Evolutionary conservation across 2,888 invertebrate species (phyloP), one percentile per base, ranked within the genome.

Genomic region (Drepanosiphum platanoidis): DNA sequence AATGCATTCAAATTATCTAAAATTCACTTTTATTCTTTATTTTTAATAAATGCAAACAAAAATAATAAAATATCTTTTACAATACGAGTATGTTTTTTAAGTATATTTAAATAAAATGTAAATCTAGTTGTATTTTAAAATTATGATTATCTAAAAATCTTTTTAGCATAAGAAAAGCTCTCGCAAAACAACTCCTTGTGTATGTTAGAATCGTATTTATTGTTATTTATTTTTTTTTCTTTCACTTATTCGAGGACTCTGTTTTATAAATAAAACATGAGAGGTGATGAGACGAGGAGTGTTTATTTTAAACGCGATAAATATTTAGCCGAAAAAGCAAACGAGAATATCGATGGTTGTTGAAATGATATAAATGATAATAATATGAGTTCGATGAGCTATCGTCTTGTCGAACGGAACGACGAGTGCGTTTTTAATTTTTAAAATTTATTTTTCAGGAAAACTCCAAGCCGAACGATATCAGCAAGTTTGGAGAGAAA

Each of bases 401-500:
- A n/a, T n/a, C n/a, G n/a, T n/a, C n/a, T n/a, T n/a, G n/a, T n/a
- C n/a, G n/a, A n/a, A n/a, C n/a, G n/a, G n/a, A n/a, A n/a, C n/a
- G n/a, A n/a, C n/a, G n/a, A n/a, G n/a, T n/a, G n/a, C n/a, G n/a
- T n/a, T n/a, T n/a, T n/a, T n/a, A n/a, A n/a, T n/a, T n/a, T n/a
- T n/a, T n/a, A n/a, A 70, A 87, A 52, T 46, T 39, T 61, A 86
- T 88, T 87, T 90, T 90, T 42, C 89, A 91, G 91, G 92, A 92
- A 88, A 92, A 92, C 86, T 90, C 86, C 22, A 83, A 86, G 42
- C 79, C 80, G 11, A 86, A 86, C 34, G 66, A 86, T 22, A 66
- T 86, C 3, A 61, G 81, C 70, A 88, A 88, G 87, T 86, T 84
- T 46, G 92, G 92, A 72, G 94, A 94, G 88, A 93, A 93, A 90